Conservation (phyloP, 2,888 invertebrate genomes). For the Auanema freiburgensis region DNA sequence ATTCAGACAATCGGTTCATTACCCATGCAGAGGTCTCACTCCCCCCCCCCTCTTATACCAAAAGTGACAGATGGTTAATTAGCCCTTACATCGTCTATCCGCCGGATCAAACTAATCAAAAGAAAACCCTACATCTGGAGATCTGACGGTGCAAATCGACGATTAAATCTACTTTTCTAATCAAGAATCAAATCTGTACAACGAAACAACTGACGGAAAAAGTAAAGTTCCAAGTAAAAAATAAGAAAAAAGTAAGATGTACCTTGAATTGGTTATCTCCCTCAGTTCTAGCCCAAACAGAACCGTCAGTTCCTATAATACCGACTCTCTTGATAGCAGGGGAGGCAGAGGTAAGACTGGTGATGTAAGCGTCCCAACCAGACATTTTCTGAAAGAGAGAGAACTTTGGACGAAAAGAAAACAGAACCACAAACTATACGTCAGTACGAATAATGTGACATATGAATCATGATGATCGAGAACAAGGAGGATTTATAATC, state of each 20-base stretch:
- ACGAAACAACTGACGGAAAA: background rate
- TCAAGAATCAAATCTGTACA: conserved; percentile 3
- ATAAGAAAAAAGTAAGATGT: conserved; percentile 17
- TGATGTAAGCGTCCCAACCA: conserved; percentile 63
- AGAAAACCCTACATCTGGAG: no score
- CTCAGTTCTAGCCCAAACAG: conserved; percentile 59
- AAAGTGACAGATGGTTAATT: no score
- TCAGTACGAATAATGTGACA: no score
- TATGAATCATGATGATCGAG: no score
- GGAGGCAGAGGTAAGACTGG: conserved; percentile 37
- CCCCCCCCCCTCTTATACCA: no score
- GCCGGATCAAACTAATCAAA: no score
- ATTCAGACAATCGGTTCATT: conserved; percentile 1
- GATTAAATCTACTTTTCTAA: background rate
- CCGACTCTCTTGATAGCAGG: conserved; percentile 57
- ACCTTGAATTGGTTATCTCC: conserved; percentile 43
- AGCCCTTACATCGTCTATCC: no score
- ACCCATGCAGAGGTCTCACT: background rate
- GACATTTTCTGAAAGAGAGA: conserved; percentile 39
- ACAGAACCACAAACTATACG: no score
- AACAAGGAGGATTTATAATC: no score
- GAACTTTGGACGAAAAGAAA: no score
- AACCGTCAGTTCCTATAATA: conserved; percentile 59
- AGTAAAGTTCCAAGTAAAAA: background rate
- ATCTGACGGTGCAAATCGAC: background rate